Conservation (phyloP, 2,797 vertebrate species). For the Taeniopygia guttata region DNA sequence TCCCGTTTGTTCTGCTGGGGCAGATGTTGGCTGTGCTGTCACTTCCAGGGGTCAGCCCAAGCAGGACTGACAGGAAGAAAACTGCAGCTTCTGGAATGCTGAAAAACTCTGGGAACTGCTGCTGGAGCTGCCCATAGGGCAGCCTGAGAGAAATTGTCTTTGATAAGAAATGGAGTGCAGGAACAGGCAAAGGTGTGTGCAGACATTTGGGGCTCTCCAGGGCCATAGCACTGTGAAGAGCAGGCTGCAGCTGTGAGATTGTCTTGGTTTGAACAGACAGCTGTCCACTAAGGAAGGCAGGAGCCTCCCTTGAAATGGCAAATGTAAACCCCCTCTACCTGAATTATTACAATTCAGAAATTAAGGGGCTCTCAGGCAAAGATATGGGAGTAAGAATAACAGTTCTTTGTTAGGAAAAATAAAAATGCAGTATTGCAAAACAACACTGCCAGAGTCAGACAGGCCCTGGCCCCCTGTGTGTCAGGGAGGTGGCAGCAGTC, state of each 20-base stretch:
- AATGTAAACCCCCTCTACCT: neutral
- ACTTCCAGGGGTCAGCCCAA: neutral
- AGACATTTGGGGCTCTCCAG: neutral
- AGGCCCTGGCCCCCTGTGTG: no score
- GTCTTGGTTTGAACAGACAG: neutral
- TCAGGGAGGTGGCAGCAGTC: no score
- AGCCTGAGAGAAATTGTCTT: neutral
- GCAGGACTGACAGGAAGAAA: neutral
- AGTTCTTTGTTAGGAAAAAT: no score
- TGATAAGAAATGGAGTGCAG: neutral
- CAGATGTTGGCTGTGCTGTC: neutral
- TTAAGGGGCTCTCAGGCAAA: neutral
- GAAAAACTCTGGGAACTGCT: neutral
- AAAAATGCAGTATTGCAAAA: no score
- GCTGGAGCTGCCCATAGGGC: neutral
- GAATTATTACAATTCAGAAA: neutral
- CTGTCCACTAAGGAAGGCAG: neutral
- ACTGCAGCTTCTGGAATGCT: neutral
- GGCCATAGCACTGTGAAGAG: rapidly evolving
- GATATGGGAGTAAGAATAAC: no score
- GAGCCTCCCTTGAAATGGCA: neutral
- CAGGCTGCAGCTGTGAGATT: neutral
- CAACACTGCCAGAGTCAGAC: no score
- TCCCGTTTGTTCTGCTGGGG: neutral
- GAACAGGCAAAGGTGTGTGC: neutral